Base-by-base conservation (phyloP, 2,113 vertebrate genomes). In the Willisornis vidua region DNA sequence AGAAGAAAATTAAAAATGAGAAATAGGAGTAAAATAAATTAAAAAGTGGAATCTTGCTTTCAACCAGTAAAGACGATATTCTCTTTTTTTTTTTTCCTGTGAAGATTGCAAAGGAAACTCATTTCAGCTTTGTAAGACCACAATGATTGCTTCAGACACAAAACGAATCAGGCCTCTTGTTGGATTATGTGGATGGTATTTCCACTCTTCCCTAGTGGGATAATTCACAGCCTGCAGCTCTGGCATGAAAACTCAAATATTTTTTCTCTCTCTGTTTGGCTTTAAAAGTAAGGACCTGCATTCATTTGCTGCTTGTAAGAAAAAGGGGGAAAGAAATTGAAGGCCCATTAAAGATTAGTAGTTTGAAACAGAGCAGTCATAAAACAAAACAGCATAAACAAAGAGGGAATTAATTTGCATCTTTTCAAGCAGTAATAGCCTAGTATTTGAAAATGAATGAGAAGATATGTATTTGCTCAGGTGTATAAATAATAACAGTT, bases 151-250 rank as follows among this genome's bases (percentile, higher is more conserved):
- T 97, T 91, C 96, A 97, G 94, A 97, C 76, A 95, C 78, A 96
- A 97, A 98, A 97, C 96, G 96, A 98, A 97, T 97, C 96, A 97
- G 73, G 85, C 54, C 80, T 97, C 96, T 94, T 94, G 62, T 95
- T 97, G 94, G 93, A 95, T 97, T 98, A 95, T 86, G 89, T 96
- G 89, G 90, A 88, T 93, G 97, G 95, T 96, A 96, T 97, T 97
- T 98, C 93, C 85, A 97, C 63, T 96, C 85, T 92, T 97, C 93
- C 85, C 94, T 96, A 72, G 96, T 89, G 96, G 97, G 94, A 97
- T 97, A 97, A 98, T 97, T 97, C 86, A 49, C 87, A 97, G 93
- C 93, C 95, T 96, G 92, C 89, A 96, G 90, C 93, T 94, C 81
- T 91, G 85, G 45, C 75, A 89, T 89, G 76, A 67, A 96, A 97